Evolutionary conservation across 1,140 invertebrate species (phyloP).

Genomic region (Thereuonema tuberculata): DNA sequence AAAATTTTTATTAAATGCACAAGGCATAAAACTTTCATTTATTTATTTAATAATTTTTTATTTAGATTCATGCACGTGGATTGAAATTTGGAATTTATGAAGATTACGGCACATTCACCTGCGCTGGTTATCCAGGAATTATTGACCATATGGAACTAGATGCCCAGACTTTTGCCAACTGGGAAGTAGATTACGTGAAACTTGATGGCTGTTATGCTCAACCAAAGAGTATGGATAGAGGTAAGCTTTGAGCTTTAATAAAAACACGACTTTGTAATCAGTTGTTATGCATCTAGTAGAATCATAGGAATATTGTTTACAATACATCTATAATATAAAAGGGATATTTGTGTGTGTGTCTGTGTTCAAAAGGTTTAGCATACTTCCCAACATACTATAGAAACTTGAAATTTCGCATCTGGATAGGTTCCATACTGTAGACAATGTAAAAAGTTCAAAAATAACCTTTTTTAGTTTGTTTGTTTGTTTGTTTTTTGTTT

Average conservation of each 20-base stretch:
- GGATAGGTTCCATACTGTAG: too few relatives aligned
- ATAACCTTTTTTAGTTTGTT: too few relatives aligned
- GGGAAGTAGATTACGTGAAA: constrained; percentile 45
- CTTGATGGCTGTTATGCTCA: constrained; percentile 44
- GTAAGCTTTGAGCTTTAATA: constrained; percentile 18
- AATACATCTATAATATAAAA: background rate
- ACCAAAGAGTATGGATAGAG: constrained; percentile 28
- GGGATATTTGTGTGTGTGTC: too few relatives aligned
- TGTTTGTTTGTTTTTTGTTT: too few relatives aligned
- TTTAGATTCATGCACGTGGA: constrained; percentile 38
- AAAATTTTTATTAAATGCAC: background rate
- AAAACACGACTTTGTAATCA: background rate
- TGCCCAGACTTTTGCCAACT: constrained; percentile 44
- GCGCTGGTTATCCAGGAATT: constrained; percentile 44
- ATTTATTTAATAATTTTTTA: background rate
- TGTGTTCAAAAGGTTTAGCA: too few relatives aligned
- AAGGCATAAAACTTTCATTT: background rate
- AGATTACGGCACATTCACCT: constrained; percentile 43
- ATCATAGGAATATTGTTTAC: background rate
- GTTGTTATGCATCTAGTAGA: too few relatives aligned
- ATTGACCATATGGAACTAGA: constrained; percentile 37
- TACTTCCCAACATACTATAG: too few relatives aligned
- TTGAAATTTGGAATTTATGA: constrained; percentile 46
- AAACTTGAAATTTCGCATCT: too few relatives aligned
- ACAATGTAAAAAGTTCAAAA: too few relatives aligned